A percentile compares a stretch with the other conserved stretches of the same genome.
These are phyloP conservation scores for Tachina fera DNA, from an alignment of 2,888 invertebrate species.

Conservation along the genomic window DNA sequence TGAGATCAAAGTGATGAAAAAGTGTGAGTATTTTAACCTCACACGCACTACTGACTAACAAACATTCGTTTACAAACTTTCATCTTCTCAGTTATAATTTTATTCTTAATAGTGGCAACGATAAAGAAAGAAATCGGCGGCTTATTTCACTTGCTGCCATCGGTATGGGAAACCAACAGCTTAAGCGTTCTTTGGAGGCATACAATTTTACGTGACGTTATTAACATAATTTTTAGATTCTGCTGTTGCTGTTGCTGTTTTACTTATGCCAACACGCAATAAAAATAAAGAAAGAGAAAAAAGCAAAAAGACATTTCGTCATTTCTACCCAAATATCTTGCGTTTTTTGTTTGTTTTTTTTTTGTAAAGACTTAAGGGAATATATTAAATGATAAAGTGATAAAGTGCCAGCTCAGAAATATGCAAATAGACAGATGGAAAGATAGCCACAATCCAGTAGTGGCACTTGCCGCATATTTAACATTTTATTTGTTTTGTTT, in stretches of 20 bases:
- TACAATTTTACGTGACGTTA: slow-evolving; percentile 60
- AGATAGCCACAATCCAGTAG: neutral
- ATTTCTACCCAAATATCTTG: slow-evolving; percentile 9
- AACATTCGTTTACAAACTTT: neutral
- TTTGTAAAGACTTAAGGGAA: slow-evolving; percentile 56
- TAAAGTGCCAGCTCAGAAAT: slow-evolving; percentile 30
- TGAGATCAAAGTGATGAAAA: slow-evolving; percentile 13
- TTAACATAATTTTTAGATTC: slow-evolving; percentile 54
- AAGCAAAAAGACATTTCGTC: slow-evolving; percentile 36
- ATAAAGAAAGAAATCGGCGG: neutral
- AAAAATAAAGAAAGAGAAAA: slow-evolving; percentile 23
- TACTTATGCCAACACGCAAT: slow-evolving; percentile 8
- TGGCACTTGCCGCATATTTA: slow-evolving; percentile 13
- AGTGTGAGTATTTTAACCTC: slow-evolving; percentile 42
- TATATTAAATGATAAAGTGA: slow-evolving; percentile 59
- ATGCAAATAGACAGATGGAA: neutral
- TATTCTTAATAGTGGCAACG: neutral
- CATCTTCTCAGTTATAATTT: neutral
- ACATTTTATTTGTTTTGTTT: slow-evolving; percentile 16
- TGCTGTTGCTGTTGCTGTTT: slow-evolving; percentile 13
- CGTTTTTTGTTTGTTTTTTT: neutral
- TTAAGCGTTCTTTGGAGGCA: slow-evolving; percentile 62
- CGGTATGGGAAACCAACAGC: slow-evolving; percentile 49
- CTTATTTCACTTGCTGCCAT: slow-evolving; percentile 38
- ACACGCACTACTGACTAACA: neutral